Base-by-base conservation (phyloP, 2,888 invertebrate genomes). In the Lepidonotus clava region DNA sequence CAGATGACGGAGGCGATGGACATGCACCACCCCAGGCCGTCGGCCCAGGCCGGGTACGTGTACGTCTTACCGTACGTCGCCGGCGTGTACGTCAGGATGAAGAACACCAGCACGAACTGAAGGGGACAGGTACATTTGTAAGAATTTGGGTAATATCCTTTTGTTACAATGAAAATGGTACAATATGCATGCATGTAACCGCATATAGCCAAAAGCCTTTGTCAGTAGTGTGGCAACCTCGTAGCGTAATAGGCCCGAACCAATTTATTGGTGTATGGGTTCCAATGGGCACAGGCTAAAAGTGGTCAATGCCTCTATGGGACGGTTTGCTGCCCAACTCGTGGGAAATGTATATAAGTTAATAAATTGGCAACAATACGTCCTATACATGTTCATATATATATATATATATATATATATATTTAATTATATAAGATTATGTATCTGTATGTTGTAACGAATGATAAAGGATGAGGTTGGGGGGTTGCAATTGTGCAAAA, bases 51-150 rank as follows among this genome's bases (percentile, higher is more conserved):
- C 2, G 88, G 91, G 87, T 34, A 83, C 14, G n/a, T 40, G 87
- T 89, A 90, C 24, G 51, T 56, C 34, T 90, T 87, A 21, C 94
- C 93, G 89, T 95, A 95, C 90, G 94, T 94, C 14, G 95, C 92
- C 0, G 90, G 90, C 1, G 83, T 84, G 83, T 91, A 91, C 56
- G 88, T 89, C 36, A 88, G 85, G 89, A 89, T 90, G 21, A 88
- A 86, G 83, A 91, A 90, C 18, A 90, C 34, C n/a, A 90, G 85
- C 24, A 91, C 87, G n/a, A 88, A 89, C 89, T 89, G 85, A 6
- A 88, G 66, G 38, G 18, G 18, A 34, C 8, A 41, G 21, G 28
- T 18, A 0, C 11, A 34, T 51, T 28, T 18, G 11, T 28, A 6
- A 46, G 6, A 11, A 18, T 11, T n/a, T 11, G n/a, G 18, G n/a